Percentiles rank a stretch among this genome's conserved stretches.
Evolutionary conservation across 2,113 vertebrate species (phyloP).

Genomic region (Pyrgilauda ruficollis): DNA sequence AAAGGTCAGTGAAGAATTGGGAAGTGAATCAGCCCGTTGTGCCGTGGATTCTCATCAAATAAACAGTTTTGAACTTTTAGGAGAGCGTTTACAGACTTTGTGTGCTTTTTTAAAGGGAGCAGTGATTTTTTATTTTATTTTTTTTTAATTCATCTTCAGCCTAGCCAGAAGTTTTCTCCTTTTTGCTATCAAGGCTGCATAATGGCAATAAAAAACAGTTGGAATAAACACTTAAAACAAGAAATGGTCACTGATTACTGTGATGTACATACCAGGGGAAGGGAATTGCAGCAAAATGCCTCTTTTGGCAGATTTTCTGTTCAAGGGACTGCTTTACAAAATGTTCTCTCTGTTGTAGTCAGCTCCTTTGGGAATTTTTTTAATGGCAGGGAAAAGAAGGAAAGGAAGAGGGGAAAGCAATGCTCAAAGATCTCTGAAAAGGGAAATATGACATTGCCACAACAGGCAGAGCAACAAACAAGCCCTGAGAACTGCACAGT

Average conservation of each 20-base stretch:
- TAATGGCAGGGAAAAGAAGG: background rate
- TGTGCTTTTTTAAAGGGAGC: background rate
- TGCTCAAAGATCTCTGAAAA: background rate
- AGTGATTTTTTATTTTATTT: background rate
- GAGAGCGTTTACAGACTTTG: background rate
- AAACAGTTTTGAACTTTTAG: background rate
- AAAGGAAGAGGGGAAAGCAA: background rate
- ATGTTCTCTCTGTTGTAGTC: background rate
- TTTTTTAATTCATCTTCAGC: background rate
- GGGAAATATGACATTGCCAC: background rate
- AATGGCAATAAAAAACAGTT: background rate
- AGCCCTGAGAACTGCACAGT: background rate
- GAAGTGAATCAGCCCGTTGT: background rate
- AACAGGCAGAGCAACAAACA: background rate
- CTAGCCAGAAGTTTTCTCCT: background rate
- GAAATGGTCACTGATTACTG: background rate
- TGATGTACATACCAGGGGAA: background rate
- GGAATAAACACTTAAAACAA: background rate
- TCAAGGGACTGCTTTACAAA: background rate
- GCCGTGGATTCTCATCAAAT: background rate
- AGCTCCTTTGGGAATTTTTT: background rate
- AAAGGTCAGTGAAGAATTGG: background rate
- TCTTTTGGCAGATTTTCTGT: background rate
- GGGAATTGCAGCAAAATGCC: background rate
- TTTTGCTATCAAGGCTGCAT: background rate